Evolutionary conservation across 2,888 invertebrate species (phyloP), one percentile per base, ranked within the genome.

Genomic region (Leptogaster cylindrica): DNA sequence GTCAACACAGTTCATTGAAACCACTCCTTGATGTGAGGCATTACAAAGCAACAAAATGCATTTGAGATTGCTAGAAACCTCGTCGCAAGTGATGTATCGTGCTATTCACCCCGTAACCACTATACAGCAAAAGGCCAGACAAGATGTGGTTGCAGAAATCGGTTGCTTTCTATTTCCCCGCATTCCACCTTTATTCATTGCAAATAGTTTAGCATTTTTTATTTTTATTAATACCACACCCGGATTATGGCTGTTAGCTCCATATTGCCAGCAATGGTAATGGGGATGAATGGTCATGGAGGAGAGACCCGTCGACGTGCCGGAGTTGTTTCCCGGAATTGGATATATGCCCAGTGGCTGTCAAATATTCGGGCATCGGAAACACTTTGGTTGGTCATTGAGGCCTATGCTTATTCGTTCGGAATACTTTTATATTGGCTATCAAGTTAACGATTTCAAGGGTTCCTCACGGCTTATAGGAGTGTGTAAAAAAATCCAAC

Each of bases 121-220:
- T 14, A 14, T 41, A 10, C 58, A 36, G 10, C 31, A 39, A 4
- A 1, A 41, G 7, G 2, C 8, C 18, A 41, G 8, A 23, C 2
- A 23, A 39, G 31, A 25, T 6, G 18, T 39, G 12, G 10, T 2
- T 27, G 27, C 50, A 14, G 8, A 14, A 51, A 25, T 8, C 20
- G 23, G n/a, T 25, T 25, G 25, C 58, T 58, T 10, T 39, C 41
- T 41, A 25, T 41, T 39, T n/a, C n/a, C 39, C 23, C 23, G 25
- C 36, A 39, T 41, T 58, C 23, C 41, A 25, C 58, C 25, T 25
- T 12, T 8, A 36, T 25, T 20, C 25, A 10, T 18, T n/a, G 58
- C 58, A 58, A 58, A 58, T 58, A 58, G 36, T 58, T 58, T 58
- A 58, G 58, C n/a, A n/a, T n/a, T n/a, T n/a, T n/a, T n/a, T n/a